Percentiles rank a stretch among this genome's conserved stretches.
phyloP scores from a whole-genome alignment of 2,113 vertebrate genomes.

The Corvus hawaiiensis region DNA sequence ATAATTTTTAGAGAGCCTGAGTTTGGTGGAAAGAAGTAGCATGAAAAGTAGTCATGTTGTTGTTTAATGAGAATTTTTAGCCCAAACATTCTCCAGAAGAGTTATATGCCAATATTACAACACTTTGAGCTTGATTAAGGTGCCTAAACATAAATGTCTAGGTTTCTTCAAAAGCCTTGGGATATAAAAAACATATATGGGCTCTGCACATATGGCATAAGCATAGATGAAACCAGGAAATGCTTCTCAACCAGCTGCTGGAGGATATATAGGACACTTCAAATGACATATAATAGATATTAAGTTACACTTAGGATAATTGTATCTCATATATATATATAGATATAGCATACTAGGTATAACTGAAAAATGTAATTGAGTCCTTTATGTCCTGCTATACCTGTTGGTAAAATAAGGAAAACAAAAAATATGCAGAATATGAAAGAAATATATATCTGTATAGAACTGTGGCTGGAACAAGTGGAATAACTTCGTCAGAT shows the following conservation, averaged over 20 bases:
- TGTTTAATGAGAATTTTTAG: neutral
- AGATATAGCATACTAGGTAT: neutral
- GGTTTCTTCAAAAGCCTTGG: neutral
- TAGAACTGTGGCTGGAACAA: neutral
- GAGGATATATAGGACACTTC: neutral
- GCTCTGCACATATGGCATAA: neutral
- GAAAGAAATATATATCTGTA: neutral
- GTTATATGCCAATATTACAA: neutral
- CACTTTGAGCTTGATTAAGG: neutral
- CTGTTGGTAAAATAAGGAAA: neutral
- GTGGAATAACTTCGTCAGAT: neutral
- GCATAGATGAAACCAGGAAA: neutral
- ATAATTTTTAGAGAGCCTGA: neutral
- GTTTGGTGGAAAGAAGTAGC: neutral
- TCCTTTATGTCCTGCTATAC: neutral
- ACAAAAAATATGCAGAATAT: neutral
- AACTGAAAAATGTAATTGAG: neutral
- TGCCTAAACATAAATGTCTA: neutral
- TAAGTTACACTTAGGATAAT: neutral
- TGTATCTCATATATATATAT: neutral
- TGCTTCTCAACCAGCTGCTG: neutral
- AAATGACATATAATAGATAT: neutral
- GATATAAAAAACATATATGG: neutral
- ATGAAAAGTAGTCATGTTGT: neutral
- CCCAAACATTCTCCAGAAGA: neutral